Evolutionary conservation across 1,140 invertebrate genomes (phyloP), one percentile per base, ranked within the genome.

Genomic region (Phymorhynchus buccinoides): DNA sequence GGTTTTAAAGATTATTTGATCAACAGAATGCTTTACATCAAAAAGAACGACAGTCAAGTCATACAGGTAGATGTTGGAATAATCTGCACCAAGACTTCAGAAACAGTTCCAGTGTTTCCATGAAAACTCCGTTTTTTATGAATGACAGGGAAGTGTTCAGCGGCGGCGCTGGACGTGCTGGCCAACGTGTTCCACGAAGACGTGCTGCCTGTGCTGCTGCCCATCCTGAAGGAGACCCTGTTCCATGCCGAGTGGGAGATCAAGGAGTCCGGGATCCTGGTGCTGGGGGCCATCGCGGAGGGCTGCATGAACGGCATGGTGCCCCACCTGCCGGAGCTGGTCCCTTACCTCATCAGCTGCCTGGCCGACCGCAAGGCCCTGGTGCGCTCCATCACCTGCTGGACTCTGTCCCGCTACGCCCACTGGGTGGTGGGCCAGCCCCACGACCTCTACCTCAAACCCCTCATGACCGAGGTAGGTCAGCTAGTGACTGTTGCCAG

Each of bases 261-360:
- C 37, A 99, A 99, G 94, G 98, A 99, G 93, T 98, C 97, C 82
- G 98, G 97, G 32, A 99, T 99, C 87, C 93, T 99, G 35, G 97
- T 98, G 16, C 93, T 99, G 56, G 99, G 99, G 86, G 99, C 99
- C 22, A 99, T 99, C 87, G 98, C 99, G n/a, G 98, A 99, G 95
- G 99, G 98, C 84, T 99, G 99, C 91, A 98, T 99, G 97, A 95
- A 95, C 83, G 99, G 99, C 86, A 99, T 99, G 97, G 96, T 98
- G 73, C 97, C 96, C 35, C 98, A 99, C 94, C 94, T 99, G 86
- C 96, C 97, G 1, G 98, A 99, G 94, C 94, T 99, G 9, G 97
- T 99, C 89, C 99, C 98, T 0, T 99, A 98, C 94, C 94, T 99
- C 80, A 98, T 99, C 80, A 96, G 95, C 86, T 98, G 97, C 93